Evolutionary conservation across 2,797 vertebrate genomes (phyloP).

Genomic region (Epinephelus coioides): DNA sequence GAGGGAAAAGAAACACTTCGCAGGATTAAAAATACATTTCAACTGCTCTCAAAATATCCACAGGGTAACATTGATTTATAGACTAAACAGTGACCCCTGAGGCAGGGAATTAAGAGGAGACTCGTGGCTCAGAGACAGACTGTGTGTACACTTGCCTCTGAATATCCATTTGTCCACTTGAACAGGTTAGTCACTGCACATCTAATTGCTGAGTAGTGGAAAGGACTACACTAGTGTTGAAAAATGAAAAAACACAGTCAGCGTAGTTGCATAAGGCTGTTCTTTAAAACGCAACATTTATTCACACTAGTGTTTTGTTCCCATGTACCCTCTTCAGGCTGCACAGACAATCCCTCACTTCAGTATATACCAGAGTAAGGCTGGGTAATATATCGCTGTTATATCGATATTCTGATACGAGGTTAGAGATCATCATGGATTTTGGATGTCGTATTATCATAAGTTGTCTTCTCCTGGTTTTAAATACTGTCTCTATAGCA

Average conservation of each 20-base stretch:
- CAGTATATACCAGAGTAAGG: background rate
- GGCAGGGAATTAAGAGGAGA: constrained; percentile 18
- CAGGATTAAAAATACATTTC: constrained; percentile 21
- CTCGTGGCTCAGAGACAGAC: constrained; percentile 14
- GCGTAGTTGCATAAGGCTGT: background rate
- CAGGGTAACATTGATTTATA: constrained; percentile 10
- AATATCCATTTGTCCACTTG: constrained; percentile 20
- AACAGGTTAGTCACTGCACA: constrained; percentile 39
- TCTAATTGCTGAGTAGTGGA: constrained; percentile 16
- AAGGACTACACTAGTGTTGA: constrained; percentile 2
- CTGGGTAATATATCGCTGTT: no score
- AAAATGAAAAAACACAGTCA: constrained; percentile 1
- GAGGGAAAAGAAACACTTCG: constrained; percentile 9
- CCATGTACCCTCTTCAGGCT: background rate
- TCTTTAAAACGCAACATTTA: constrained; percentile 13
- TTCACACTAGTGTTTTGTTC: background rate
- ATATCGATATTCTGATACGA: no score
- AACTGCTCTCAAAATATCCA: constrained; percentile 25
- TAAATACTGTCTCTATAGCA: no score
- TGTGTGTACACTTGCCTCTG: constrained; percentile 21
- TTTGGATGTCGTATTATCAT: no score
- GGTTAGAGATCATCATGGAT: no score
- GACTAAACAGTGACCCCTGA: constrained; percentile 21
- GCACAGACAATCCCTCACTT: background rate
- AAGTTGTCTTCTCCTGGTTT: no score